Conservation (phyloP, 2,888 invertebrate genomes). For the Tinea trinotella region DNA sequence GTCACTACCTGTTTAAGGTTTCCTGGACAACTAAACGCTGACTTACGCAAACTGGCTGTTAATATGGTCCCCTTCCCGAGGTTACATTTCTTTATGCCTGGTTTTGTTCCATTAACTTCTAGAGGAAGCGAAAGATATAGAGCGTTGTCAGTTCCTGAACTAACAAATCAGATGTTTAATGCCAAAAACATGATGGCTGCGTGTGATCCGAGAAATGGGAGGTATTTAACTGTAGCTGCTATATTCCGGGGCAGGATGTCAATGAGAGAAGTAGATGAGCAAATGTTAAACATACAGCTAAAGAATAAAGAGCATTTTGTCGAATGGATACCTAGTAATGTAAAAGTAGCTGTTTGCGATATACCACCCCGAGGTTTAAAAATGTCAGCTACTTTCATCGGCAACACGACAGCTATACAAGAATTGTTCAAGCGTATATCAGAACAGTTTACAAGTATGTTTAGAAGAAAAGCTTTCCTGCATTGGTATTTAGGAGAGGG, state of each 20-base stretch:
- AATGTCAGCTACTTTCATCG: constrained; percentile 91
- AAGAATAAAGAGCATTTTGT: constrained; percentile 85
- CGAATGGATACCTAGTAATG: constrained; percentile 86
- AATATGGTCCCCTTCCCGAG: constrained; percentile 77
- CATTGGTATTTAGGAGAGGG: constrained; percentile 97
- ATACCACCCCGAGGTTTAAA: constrained; percentile 83
- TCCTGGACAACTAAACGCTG: constrained; percentile 63
- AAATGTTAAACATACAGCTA: constrained; percentile 82
- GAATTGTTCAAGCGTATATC: constrained; percentile 89
- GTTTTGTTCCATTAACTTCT: constrained; percentile 79
- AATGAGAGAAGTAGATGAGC: constrained; percentile 92
- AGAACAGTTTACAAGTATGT: constrained; percentile 93
- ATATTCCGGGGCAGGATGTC: constrained; percentile 93
- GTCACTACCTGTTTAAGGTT: constrained; percentile 85
- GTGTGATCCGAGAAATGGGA: constrained; percentile 91
- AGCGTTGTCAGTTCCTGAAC: constrained; percentile 89
- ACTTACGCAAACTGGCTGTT: constrained; percentile 57
- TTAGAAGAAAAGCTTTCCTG: constrained; percentile 94
- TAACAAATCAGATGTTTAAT: constrained; percentile 77
- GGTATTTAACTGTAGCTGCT: constrained; percentile 91
- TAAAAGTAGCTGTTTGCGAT: constrained; percentile 86
- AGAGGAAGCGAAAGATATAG: constrained; percentile 91
- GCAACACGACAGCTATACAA: constrained; percentile 89
- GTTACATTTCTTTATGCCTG: constrained; percentile 71
- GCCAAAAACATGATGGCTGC: constrained; percentile 91